Evolutionary conservation across 2,113 vertebrate genomes (phyloP).

Genomic region (Clarias batrachus): DNA sequence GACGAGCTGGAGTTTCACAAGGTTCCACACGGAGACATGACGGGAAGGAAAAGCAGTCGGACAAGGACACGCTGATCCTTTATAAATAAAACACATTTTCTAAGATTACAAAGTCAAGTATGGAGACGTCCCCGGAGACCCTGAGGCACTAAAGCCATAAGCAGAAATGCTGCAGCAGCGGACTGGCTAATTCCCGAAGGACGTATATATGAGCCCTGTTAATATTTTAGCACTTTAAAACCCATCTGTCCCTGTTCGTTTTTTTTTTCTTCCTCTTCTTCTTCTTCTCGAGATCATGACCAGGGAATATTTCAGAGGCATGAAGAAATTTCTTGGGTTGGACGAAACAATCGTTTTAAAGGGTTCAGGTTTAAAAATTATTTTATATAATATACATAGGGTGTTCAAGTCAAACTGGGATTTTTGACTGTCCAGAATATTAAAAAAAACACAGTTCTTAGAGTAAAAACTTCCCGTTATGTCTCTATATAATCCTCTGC

Average conservation of each 20-base stretch:
- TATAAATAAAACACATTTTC: constrained; percentile 43
- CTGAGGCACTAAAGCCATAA: constrained; percentile 28
- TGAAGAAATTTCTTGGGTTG: not conserved
- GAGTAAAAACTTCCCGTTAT: no score
- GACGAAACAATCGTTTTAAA: not conserved
- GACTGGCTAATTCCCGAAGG: constrained; percentile 25
- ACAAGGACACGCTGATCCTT: constrained; percentile 19
- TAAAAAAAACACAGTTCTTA: no score
- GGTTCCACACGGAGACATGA: not conserved
- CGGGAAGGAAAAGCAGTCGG: not conserved
- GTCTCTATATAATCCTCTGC: no score
- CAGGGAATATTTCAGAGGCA: constrained; percentile 17
- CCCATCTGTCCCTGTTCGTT: constrained; percentile 18
- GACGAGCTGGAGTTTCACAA: not conserved
- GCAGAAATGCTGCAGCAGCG: constrained; percentile 30
- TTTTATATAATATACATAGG: no score
- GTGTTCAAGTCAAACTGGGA: no score
- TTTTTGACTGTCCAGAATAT: no score
- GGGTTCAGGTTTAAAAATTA: no score
- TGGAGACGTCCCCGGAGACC: constrained; percentile 33
- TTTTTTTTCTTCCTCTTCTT: not conserved
- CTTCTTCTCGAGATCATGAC: not conserved
- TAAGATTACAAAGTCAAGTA: constrained; percentile 37
- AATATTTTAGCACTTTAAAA: constrained; percentile 45
- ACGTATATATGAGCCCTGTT: constrained; percentile 33